These are phyloP conservation scores for Harpagoxenus sublaevis DNA, from an alignment of 2,888 invertebrate species.

Conservation along the genomic window DNA sequence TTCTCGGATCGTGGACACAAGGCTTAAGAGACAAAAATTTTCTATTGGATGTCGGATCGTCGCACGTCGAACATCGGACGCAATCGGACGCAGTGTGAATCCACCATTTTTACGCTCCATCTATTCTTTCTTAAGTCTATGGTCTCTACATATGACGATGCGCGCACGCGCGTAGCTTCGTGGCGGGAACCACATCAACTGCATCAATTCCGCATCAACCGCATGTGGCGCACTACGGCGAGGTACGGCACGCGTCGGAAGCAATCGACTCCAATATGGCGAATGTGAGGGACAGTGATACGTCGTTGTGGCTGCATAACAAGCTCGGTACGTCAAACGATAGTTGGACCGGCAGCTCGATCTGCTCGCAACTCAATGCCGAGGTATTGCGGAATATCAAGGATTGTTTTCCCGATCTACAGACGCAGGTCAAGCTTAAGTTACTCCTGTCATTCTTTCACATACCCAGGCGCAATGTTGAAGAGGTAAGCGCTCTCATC, in stretches of 20 bases:
- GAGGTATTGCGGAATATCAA: slow-evolving; percentile 98
- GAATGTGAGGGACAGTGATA: slow-evolving; percentile 98
- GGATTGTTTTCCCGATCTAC: slow-evolving; percentile 98
- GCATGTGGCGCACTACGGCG: slow-evolving; percentile 74
- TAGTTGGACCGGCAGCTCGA: slow-evolving; percentile 99
- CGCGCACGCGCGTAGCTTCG: slow-evolving; percentile 50
- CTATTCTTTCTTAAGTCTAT: too few species aligned
- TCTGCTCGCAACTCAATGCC: slow-evolving; percentile 98
- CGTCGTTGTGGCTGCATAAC: slow-evolving; percentile 99
- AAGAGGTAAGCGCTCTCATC: slow-evolving; percentile 91
- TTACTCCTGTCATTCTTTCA: slow-evolving; percentile 98
- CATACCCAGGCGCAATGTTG: slow-evolving; percentile 98
- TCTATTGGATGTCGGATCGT: too few species aligned
- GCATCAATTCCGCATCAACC: neutral
- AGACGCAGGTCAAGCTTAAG: slow-evolving; percentile 99
- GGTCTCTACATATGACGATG: too few species aligned
- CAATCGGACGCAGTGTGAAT: too few species aligned
- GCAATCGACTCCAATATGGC: slow-evolving; percentile 91
- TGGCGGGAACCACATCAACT: slow-evolving; percentile 76
- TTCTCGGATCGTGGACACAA: too few species aligned
- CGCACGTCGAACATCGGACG: too few species aligned
- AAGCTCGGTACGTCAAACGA: slow-evolving; percentile 99
- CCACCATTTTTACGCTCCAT: too few species aligned
- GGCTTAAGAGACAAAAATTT: too few species aligned
- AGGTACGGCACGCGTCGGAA: slow-evolving; percentile 67